Conservation (phyloP, 2,797 vertebrate genomes). For the Taeniopygia guttata region DNA sequence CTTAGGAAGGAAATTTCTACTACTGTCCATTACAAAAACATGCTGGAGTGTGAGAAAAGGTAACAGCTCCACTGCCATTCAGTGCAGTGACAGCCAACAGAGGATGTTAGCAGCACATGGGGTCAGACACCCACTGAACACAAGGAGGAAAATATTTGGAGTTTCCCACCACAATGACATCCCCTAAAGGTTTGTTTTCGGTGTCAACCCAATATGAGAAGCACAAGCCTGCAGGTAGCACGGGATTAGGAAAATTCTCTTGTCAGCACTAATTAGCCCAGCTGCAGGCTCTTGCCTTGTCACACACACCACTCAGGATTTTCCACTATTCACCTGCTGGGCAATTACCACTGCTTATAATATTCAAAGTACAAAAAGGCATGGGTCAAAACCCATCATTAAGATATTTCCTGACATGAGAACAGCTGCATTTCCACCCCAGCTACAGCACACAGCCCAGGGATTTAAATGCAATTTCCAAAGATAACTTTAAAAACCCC, state of each 20-base stretch:
- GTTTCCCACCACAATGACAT: background rate
- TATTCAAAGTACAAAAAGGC: background rate
- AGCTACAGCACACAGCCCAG: background rate
- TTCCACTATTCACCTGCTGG: background rate
- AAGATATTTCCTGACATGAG: background rate
- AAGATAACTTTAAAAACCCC: background rate
- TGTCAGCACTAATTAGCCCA: background rate
- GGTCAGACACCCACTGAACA: background rate
- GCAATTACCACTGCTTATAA: background rate
- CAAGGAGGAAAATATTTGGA: background rate
- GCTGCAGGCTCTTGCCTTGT: background rate
- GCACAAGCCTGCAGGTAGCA: background rate
- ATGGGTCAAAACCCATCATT: background rate
- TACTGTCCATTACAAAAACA: conserved; percentile 5
- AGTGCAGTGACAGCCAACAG: background rate
- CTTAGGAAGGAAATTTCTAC: background rate
- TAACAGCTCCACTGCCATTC: background rate
- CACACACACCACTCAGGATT: background rate
- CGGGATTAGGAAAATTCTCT: background rate
- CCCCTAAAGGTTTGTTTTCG: background rate
- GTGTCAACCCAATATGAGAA: background rate
- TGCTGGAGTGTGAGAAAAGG: background rate
- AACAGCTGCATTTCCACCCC: background rate
- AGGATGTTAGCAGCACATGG: accelerated
- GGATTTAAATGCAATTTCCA: background rate